phyloP scores from a whole-genome alignment of 2,113 vertebrate species.

The Ammodytes marinus region DNA sequence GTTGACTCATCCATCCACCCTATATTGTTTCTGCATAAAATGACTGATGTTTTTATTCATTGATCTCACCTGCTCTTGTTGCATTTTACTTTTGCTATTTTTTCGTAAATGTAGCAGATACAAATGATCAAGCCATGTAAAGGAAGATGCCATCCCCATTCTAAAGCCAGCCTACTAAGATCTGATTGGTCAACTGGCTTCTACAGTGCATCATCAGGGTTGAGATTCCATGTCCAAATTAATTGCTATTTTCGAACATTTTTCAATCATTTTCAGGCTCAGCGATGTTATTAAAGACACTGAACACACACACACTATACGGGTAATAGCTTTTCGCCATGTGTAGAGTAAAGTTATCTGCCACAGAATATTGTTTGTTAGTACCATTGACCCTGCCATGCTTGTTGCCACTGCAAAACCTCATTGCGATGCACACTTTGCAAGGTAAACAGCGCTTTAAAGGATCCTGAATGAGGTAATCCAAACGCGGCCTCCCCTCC shows the following conservation, averaged over 20 bases:
- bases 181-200: not conserved
- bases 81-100: not conserved
- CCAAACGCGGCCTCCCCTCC: conserved; percentile 75
- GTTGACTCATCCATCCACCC: no score
- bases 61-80: not conserved
- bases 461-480: conserved; percentile 84
- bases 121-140: not conserved
- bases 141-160: not conserved
- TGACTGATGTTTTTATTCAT: not conserved
- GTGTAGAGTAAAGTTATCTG: conserved; percentile 32
- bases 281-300: not conserved
- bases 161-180: not conserved
- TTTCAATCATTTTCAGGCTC: not conserved
- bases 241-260: not conserved
- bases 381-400: conserved; percentile 65
- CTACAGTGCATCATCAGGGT: not conserved
- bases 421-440: conserved; percentile 83
- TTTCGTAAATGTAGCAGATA: not conserved
- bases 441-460: conserved; percentile 85
- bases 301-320: no score
- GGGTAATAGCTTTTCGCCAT: not conserved
- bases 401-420: conserved; percentile 64
- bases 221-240: not conserved
- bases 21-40: no score
- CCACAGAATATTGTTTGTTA: conserved; percentile 53